Conservation (phyloP, 2,113 vertebrate genomes). For the Onychostruthus taczanowskii region DNA sequence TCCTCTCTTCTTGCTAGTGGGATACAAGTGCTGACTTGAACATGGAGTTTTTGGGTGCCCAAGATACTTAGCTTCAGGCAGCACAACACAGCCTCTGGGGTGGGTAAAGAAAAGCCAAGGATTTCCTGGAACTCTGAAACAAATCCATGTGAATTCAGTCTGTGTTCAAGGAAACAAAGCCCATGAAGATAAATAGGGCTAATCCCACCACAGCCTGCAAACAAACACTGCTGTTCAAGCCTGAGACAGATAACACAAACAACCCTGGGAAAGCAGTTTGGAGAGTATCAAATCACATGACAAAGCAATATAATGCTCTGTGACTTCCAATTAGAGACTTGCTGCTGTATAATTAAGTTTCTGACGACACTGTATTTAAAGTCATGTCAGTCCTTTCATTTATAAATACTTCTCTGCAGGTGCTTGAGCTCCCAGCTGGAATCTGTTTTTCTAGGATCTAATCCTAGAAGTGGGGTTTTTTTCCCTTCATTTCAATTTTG, state of each 20-base stretch:
- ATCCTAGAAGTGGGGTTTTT: not conserved
- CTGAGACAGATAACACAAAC: constrained; percentile 22
- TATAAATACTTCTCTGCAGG: constrained; percentile 42
- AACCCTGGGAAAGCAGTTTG: not conserved
- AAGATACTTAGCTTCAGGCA: not conserved
- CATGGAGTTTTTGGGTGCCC: not conserved
- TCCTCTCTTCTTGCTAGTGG: too few relatives aligned
- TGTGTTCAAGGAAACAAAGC: not conserved
- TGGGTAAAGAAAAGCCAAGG: not conserved
- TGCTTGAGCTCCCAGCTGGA: constrained; percentile 24
- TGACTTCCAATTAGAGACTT: constrained; percentile 53
- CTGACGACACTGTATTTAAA: constrained; percentile 27
- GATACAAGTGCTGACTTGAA: not conserved
- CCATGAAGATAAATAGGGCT: constrained; percentile 25
- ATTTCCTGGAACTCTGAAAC: not conserved
- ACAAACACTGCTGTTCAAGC: constrained; percentile 40
- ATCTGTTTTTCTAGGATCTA: constrained; percentile 15
- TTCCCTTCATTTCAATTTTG: not conserved
- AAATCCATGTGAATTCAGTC: not conserved
- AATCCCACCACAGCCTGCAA: not conserved
- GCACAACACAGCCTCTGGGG: not conserved
- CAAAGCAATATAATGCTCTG: constrained; percentile 21
- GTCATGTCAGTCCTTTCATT: constrained; percentile 36
- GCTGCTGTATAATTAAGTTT: constrained; percentile 57
- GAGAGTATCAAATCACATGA: not conserved